Conservation (phyloP, 2,113 vertebrate genomes). For the Condylura cristata region DNA sequence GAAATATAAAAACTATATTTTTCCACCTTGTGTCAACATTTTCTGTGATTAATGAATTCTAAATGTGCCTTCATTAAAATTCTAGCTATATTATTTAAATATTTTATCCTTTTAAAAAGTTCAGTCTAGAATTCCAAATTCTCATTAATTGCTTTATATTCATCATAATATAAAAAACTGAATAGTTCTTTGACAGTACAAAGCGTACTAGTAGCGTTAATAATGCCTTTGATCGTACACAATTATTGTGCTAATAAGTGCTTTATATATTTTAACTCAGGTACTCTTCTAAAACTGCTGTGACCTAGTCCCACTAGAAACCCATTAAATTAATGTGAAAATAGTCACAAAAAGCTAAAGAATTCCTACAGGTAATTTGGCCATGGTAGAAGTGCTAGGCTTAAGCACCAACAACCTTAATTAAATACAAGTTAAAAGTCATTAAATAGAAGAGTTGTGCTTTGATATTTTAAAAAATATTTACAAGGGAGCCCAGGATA, state of each 20-base stretch:
- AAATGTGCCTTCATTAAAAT: slow-evolving; percentile 49
- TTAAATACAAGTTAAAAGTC: neutral
- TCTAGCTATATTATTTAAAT: slow-evolving; percentile 50
- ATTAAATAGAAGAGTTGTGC: neutral
- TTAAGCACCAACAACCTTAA: neutral
- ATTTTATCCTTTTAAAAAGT: slow-evolving; percentile 11
- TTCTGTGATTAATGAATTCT: neutral
- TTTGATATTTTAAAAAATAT: slow-evolving; percentile 32
- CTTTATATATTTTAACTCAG: neutral
- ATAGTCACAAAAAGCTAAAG: slow-evolving; percentile 8
- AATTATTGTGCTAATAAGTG: neutral
- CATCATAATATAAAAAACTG: slow-evolving; percentile 6
- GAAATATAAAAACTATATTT: neutral
- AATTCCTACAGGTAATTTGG: neutral
- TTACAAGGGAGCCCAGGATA: slow-evolving; percentile 6
- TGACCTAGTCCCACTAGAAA: neutral
- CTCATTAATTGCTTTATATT: slow-evolving; percentile 7
- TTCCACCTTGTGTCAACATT: neutral
- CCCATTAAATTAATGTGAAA: neutral
- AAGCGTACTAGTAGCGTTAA: neutral
- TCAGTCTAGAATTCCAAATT: neutral
- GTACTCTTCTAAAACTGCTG: neutral
- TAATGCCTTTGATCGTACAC: neutral
- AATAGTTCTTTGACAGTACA: slow-evolving; percentile 21
- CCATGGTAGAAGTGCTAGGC: neutral